Percentiles rank a stretch among this genome's conserved stretches.
Conservation (phyloP, 2,797 vertebrate species). For the Anas bahamensis region DNA sequence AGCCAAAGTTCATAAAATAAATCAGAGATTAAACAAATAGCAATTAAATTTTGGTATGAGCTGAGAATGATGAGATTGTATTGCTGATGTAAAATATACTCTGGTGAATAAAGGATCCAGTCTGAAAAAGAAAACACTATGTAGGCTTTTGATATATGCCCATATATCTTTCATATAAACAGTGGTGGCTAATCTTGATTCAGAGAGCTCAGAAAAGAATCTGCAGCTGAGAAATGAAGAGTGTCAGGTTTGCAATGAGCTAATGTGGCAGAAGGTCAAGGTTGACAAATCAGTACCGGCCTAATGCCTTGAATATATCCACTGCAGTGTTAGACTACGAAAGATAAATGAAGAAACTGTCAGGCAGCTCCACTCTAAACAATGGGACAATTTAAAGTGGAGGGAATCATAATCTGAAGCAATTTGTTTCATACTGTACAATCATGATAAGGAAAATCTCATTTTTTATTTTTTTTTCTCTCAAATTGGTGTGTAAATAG, state of each 20-base stretch:
- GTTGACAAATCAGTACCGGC: conserved; percentile 56
- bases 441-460: conserved; percentile 50
- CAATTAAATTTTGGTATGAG: background rate
- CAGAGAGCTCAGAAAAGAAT: background rate
- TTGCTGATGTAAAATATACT: background rate
- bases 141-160: background rate
- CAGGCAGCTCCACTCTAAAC: conserved; percentile 55
- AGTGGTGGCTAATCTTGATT: background rate
- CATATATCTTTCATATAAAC: background rate
- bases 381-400: conserved; percentile 48
- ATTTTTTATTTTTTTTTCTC: conserved; percentile 19
- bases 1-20: background rate
- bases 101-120: background rate
- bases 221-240: conserved; percentile 61
- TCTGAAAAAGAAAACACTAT: background rate
- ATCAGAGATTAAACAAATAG: background rate
- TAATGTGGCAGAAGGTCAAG: conserved; percentile 69
- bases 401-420: conserved; percentile 50
- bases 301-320: conserved; percentile 9
- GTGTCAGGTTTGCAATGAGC: conserved; percentile 65
- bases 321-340: background rate
- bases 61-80: background rate
- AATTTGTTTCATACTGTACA: conserved; percentile 53
- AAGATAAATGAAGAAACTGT: conserved; percentile 50
- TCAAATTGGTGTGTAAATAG: background rate